phyloP scores from a whole-genome alignment of 2,113 vertebrate species.

The Smithornis capensis region DNA sequence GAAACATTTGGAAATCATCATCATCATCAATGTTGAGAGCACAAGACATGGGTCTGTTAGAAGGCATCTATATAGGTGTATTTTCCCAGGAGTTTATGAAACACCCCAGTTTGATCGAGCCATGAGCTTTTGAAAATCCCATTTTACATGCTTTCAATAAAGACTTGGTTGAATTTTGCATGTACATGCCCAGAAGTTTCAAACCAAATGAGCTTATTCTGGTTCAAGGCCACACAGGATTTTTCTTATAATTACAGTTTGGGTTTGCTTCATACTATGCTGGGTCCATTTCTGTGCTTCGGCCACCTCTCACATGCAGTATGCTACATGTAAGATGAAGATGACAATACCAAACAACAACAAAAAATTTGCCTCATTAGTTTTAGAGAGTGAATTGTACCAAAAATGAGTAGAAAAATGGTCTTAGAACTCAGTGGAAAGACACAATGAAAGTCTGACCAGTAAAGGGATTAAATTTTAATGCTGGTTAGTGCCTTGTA shows the following conservation, averaged over 20 bases:
- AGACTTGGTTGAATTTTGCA: background rate
- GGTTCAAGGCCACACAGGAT: background rate
- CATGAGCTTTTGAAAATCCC: background rate
- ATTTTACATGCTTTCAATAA: background rate
- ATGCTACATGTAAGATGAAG: background rate
- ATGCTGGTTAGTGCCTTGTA: background rate
- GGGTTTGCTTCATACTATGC: background rate
- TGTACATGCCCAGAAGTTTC: background rate
- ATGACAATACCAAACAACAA: background rate
- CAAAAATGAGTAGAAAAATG: background rate
- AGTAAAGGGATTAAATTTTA: background rate
- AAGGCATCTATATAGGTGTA: background rate
- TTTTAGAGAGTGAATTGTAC: background rate
- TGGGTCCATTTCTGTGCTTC: background rate
- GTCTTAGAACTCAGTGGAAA: background rate
- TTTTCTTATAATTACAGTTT: background rate
- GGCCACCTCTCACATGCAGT: background rate
- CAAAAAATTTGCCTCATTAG: background rate
- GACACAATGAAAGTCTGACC: background rate
- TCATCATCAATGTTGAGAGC: background rate
- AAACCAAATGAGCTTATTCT: slow-evolving; percentile 3
- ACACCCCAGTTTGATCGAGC: background rate
- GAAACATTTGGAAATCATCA: background rate
- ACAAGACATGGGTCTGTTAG: background rate
- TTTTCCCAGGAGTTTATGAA: background rate